Conservation (phyloP, 2,888 invertebrate species). For the Ctena decussata region DNA sequence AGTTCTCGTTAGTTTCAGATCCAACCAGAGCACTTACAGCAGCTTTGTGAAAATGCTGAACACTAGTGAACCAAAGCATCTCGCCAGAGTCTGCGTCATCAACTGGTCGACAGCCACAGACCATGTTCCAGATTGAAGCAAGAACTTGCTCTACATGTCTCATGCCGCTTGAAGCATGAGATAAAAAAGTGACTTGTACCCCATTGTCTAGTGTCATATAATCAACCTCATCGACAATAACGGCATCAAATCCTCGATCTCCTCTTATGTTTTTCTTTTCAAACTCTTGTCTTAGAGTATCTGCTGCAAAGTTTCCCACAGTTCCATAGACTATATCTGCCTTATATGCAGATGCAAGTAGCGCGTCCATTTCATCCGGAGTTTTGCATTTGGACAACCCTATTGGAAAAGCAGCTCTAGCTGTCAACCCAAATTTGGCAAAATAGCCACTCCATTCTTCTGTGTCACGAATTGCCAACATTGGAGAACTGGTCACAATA, state of each 20-base stretch:
- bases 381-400: background rate
- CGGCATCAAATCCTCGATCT: background rate
- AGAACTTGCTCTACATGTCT: slow-evolving; percentile 28
- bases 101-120: background rate
- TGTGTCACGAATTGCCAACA: background rate
- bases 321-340: slow-evolving; percentile 1
- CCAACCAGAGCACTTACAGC: background rate
- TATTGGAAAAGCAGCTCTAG: background rate
- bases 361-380: background rate
- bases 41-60: background rate
- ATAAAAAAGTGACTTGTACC: slow-evolving; percentile 27
- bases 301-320: slow-evolving; percentile 23
- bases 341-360: background rate
- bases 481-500: slow-evolving; percentile 18
- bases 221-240: slow-evolving; percentile 32
- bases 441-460: slow-evolving; percentile 12
- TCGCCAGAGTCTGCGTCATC: background rate
- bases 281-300: slow-evolving; percentile 20
- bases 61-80: background rate
- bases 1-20: background rate
- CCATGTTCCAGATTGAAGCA: slow-evolving; percentile 21
- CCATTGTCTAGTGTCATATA: slow-evolving; percentile 27
- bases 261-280: slow-evolving; percentile 13
- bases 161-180: slow-evolving; percentile 10
- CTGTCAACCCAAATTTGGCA: background rate